Conservation (phyloP, 23 tunicate genomes). For the Aplidium turbinatum region DNA sequence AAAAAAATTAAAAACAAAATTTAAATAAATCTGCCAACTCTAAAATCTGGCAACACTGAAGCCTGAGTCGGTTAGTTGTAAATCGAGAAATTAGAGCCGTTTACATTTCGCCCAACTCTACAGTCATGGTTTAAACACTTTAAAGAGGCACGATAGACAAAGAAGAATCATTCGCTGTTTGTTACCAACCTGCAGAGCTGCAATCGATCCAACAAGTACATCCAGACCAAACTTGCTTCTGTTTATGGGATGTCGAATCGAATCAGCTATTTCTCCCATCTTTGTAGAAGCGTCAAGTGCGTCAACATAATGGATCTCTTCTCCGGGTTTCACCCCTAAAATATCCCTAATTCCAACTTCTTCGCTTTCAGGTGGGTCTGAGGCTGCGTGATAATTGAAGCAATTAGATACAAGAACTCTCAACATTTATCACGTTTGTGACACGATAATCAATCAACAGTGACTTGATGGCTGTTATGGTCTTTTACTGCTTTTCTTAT, state of each 20-base stretch:
- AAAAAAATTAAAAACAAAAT: no score
- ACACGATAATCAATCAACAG: no score
- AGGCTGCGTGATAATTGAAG: background rate
- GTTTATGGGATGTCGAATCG: slow-evolving; percentile 17
- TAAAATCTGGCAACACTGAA: no score
- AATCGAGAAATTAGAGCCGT: no score
- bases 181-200: slow-evolving; percentile 53
- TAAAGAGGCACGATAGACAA: no score
- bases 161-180: background rate
- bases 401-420: background rate
- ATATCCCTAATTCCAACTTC: slow-evolving; percentile 6
- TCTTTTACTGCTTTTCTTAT: no score
- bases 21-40: no score
- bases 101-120: no score
- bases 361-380: slow-evolving; percentile 6
- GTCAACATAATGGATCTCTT: slow-evolving; percentile 24
- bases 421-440: no score
- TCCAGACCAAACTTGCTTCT: slow-evolving; percentile 15
- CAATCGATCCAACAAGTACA: slow-evolving; percentile 43
- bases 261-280: slow-evolving; percentile 57
- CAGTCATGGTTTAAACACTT: no score
- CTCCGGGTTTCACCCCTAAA: slow-evolving; percentile 20
- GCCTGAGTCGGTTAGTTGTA: no score
- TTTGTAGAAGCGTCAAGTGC: slow-evolving; percentile 60
- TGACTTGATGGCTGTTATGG: no score